These are phyloP conservation scores for Trissoscelio sp. DNA, from an alignment of 2,888 invertebrate species.

Conservation along the genomic window DNA sequence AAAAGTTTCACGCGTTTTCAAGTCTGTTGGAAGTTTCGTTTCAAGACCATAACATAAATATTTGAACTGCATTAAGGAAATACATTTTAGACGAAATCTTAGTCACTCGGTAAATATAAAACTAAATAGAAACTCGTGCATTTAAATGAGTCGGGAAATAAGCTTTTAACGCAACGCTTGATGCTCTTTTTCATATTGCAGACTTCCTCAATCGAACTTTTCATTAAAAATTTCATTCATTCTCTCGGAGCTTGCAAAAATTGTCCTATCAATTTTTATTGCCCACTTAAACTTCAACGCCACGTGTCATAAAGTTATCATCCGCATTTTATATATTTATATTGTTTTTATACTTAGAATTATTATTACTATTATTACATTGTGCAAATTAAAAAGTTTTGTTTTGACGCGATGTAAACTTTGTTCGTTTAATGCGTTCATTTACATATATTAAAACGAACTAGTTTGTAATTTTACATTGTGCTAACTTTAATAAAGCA, in stretches of 20 bases:
- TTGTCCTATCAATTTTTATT: slow-evolving; percentile 11
- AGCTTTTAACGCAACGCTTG: neutral
- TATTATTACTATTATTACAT: no score
- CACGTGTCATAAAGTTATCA: neutral
- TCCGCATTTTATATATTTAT: neutral
- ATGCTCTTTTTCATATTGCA: slow-evolving; percentile 7
- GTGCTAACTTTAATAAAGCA: slow-evolving; percentile 8
- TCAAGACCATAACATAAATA: slow-evolving; percentile 45
- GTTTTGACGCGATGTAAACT: neutral
- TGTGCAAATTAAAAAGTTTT: neutral
- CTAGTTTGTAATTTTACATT: slow-evolving; percentile 21
- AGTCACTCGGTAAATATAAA: slow-evolving; percentile 29
- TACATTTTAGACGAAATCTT: slow-evolving; percentile 24
- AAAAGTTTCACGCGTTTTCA: slow-evolving; percentile 36
- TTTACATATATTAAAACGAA: neutral
- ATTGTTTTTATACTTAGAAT: neutral
- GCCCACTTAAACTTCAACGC: neutral
- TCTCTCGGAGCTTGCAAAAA: neutral
- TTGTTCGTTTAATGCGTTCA: neutral
- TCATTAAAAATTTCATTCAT: neutral
- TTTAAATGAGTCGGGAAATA: slow-evolving; percentile 21
- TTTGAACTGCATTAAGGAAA: slow-evolving; percentile 45
- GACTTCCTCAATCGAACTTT: neutral
- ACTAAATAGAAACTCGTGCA: slow-evolving; percentile 23
- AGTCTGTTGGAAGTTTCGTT: slow-evolving; percentile 38